phyloP scores from a whole-genome alignment of 2,113 vertebrate genomes.

The Oplegnathus fasciatus region DNA sequence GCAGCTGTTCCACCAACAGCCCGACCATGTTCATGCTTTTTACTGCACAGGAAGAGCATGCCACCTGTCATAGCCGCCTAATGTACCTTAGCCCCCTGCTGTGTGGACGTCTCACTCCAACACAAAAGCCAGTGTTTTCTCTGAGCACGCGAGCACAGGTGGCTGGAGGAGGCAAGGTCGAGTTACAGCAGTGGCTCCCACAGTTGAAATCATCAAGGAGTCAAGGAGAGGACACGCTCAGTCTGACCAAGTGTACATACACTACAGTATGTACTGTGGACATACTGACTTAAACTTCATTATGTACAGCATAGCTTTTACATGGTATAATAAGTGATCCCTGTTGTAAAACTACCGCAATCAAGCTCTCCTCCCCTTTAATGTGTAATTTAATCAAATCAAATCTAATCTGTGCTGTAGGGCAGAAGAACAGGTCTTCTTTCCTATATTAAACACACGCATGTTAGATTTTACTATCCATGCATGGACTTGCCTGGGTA shows the following conservation, averaged over 20 bases:
- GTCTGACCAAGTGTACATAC: constrained; percentile 12
- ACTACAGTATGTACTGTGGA: neutral
- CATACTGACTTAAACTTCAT: neutral
- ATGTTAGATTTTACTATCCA: constrained; percentile 21
- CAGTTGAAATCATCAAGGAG: constrained; percentile 40
- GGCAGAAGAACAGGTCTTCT: neutral
- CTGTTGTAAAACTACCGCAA: neutral
- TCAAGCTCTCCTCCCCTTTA: neutral
- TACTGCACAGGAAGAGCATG: constrained; percentile 43
- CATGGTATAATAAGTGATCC: constrained; percentile 1
- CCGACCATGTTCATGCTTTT: constrained; percentile 16
- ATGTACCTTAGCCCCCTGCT: constrained; percentile 72
- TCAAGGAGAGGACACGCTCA: constrained; percentile 58
- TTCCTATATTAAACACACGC: constrained; percentile 7
- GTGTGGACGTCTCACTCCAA: constrained; percentile 77
- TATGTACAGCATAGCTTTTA: neutral
- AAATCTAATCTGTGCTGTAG: constrained; percentile 12
- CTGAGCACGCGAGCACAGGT: constrained; percentile 83
- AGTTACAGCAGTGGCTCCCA: constrained; percentile 73
- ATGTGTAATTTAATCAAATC: constrained; percentile 1
- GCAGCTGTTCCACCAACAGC: constrained; percentile 71
- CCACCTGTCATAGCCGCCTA: constrained; percentile 76
- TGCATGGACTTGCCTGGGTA: constrained; percentile 54
- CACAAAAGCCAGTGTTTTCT: constrained; percentile 83
- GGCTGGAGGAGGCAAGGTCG: constrained; percentile 75